Base-by-base conservation (phyloP, 2,888 invertebrate genomes). In the Caenorhabditis japonica region DNA sequence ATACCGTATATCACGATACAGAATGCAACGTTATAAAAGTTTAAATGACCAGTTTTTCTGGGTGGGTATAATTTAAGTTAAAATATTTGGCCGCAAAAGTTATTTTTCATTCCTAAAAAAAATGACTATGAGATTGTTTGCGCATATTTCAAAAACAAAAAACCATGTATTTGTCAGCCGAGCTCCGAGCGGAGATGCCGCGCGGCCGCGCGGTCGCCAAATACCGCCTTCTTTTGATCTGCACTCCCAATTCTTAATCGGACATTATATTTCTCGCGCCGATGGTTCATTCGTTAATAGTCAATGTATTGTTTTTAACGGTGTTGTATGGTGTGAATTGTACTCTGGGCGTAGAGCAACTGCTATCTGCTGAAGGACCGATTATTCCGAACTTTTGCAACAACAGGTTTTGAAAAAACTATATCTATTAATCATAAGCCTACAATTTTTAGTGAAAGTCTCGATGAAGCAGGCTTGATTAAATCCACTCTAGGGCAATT, bases 401-500 rank as follows among this genome's bases (percentile, higher is more conserved):
- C 62, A 75, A 81, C 46, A 80, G 79, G 82, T 82, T 23, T 46
- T 39, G n/a, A n/a, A n/a, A n/a, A n/a, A n/a, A n/a, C n/a, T n/a
- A n/a, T n/a, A n/a, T 23, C 36, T 7, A 59, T 23, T 27, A 36
- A 8, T 21, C 3, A 39, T 17, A 53, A 10, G 25, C 13, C 3
- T 15, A 17, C 3, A 21, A n/a, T 4, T 70, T 79, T 33, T 36
- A 84, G 81, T 64, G 74, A 75, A 7, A 30, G 84, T 34, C 77
- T 81, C 3, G 75, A 73, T 46, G 77, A 74, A 49, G 81, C 79
- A 12, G 87, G 86, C 0, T 74, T 87, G 15, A 55, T 73, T 25
- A 71, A 75, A 56, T 75, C 87, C 2, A 78, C 84, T 1, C 70
- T 85, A 12, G 87, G 87, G 4, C 87, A 87, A 55, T 87, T 87